These are phyloP conservation scores for Ophraella communa DNA, from an alignment of 2,888 invertebrate species.

Conservation along the genomic window DNA sequence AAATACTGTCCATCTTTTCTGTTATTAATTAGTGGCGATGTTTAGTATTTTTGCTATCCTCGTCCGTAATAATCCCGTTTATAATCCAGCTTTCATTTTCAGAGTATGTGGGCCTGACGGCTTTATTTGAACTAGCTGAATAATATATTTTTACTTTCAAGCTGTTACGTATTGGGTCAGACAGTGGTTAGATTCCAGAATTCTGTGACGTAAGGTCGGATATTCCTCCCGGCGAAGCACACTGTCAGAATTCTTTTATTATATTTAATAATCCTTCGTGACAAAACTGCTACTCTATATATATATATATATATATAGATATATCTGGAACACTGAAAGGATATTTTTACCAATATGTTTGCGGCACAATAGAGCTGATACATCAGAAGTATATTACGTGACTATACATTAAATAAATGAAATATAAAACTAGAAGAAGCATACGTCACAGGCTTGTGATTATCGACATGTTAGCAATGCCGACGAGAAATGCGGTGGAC, in stretches of 20 bases:
- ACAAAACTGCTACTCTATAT: neutral
- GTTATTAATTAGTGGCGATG: neutral
- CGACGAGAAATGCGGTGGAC: neutral
- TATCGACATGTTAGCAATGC: neutral
- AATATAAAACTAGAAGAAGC: neutral
- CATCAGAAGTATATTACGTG: neutral
- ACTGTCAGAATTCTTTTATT: slow-evolving; percentile 2
- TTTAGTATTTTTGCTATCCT: neutral
- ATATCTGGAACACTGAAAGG: neutral
- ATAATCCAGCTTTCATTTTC: neutral
- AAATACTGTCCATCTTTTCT: too few relatives aligned
- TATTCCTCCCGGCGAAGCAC: neutral
- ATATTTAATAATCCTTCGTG: neutral
- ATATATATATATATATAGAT: too few relatives aligned
- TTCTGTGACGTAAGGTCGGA: neutral
- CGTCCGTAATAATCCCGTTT: neutral
- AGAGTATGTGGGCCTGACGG: neutral
- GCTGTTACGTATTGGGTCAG: slow-evolving; percentile 3
- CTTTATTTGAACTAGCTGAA: slow-evolving; percentile 5
- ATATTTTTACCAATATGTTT: neutral
- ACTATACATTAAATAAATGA: neutral
- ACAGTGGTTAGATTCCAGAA: neutral
- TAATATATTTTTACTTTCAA: slow-evolving; percentile 18
- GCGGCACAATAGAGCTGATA: neutral
- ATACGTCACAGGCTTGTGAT: neutral